Percentiles rank a stretch among this genome's conserved stretches.
Evolutionary conservation across 2,113 vertebrate species (phyloP).

Genomic region (Vidua macroura): DNA sequence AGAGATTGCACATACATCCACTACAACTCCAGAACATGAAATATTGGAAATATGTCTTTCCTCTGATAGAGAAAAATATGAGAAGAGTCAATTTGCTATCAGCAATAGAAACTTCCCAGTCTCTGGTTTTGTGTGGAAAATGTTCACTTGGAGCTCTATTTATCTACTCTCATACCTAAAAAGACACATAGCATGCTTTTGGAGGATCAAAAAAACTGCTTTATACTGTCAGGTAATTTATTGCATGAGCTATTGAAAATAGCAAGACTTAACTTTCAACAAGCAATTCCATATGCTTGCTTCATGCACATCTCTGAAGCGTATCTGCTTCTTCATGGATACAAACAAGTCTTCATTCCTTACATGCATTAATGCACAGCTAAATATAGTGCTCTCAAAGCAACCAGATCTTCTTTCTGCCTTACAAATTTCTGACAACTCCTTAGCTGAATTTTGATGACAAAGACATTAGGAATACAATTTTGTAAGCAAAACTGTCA

Average conservation of each 20-base stretch:
- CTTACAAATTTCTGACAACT: constrained; percentile 20
- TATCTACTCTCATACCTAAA: not conserved
- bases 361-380: not conserved
- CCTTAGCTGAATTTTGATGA: constrained; percentile 7
- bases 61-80: not conserved
- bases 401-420: not conserved
- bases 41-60: not conserved
- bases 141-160: not conserved
- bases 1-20: not conserved
- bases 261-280: not conserved
- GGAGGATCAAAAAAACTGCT: not conserved
- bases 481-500: constrained; percentile 1
- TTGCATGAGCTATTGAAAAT: not conserved
- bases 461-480: not conserved
- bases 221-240: not conserved
- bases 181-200: not conserved
- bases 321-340: not conserved
- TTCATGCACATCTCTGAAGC: not conserved
- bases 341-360: not conserved
- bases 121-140: not conserved
- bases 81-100: not conserved
- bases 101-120: not conserved
- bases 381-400: not conserved
- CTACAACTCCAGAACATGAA: not conserved
- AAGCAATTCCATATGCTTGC: not conserved